These are phyloP conservation scores for Ferrisia virgata DNA, from an alignment of 2,888 invertebrate species.

Conservation along the genomic window DNA sequence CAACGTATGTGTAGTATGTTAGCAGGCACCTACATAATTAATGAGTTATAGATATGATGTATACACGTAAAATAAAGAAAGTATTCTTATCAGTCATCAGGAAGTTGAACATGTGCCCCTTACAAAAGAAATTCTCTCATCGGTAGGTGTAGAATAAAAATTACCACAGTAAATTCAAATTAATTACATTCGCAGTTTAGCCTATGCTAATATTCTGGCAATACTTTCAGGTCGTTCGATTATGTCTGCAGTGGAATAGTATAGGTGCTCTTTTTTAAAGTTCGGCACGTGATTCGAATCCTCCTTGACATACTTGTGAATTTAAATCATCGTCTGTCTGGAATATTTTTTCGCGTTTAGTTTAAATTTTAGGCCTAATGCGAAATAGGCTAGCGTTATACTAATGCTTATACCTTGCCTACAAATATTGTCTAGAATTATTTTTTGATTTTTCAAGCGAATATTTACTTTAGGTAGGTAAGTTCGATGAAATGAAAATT, in stretches of 20 bases:
- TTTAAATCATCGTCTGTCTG: constrained; percentile 27
- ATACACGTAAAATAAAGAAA: not conserved
- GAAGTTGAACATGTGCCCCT: not conserved
- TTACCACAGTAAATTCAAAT: not conserved
- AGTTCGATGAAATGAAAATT: not conserved
- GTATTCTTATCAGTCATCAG: not conserved
- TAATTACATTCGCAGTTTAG: not conserved
- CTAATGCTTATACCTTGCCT: not conserved
- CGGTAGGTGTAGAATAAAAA: not conserved
- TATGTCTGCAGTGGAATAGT: not conserved
- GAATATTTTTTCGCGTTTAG: not conserved
- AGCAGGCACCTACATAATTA: too few species aligned
- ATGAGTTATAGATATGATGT: not conserved
- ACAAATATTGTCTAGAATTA: not conserved
- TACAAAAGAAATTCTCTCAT: not conserved
- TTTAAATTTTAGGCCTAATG: not conserved
- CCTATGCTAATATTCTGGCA: not conserved
- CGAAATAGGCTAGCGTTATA: not conserved
- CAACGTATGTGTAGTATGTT: too few species aligned
- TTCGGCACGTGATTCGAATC: constrained; percentile 37
- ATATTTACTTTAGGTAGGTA: not conserved
- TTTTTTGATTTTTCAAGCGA: not conserved
- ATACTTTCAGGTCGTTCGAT: not conserved
- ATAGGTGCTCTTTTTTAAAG: too few species aligned
- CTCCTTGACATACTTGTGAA: constrained; percentile 35